Evolutionary conservation across 1,140 invertebrate genomes (phyloP), one percentile per base, ranked within the genome.

Genomic region (Physella acuta): DNA sequence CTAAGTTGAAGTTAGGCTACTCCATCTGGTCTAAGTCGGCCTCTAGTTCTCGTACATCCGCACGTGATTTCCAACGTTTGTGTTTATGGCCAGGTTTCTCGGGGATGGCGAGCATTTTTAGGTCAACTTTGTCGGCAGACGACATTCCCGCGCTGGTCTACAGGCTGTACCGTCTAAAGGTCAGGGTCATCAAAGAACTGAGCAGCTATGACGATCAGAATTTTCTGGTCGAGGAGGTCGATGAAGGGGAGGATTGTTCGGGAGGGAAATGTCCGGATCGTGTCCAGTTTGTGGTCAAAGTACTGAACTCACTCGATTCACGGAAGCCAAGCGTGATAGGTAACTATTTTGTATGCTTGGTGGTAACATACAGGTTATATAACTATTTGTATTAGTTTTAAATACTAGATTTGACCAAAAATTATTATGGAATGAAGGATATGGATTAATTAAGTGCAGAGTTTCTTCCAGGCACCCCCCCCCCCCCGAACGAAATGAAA

Each of bases 301-400:
- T 64, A 34, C 49, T 64, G 26, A 64, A 64, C 51, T 30, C 44
- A 14, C 14, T 64, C n/a, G 62, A 64, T 64, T 64, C 62, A 51
- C 8, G 17, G 62, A 52, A 64, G 14, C 44, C 62, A 33, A 30
- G 52, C 20, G 49, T 64, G 31, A 28, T 53, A 2, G 62, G 62
- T 64, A 14, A 49, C 36, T 63, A 36, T 34, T 8, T 31, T 11
- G 8, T 44, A 11, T 20, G 20, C n/a, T n/a, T n/a, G n/a, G n/a
- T n/a, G n/a, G n/a, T n/a, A n/a, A n/a, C n/a, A n/a, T n/a, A n/a
- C n/a, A n/a, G n/a, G n/a, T n/a, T 44, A 44, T 8, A 11, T 44
- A 11, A 11, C 20, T 44, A 11, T 44, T 44, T 44, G 39, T 44
- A 11, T 44, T 44, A 11, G 8, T 44, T 44, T 20, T 44, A 11